phyloP scores from a whole-genome alignment of 2,888 invertebrate species.

The Octodonta nipae region DNA sequence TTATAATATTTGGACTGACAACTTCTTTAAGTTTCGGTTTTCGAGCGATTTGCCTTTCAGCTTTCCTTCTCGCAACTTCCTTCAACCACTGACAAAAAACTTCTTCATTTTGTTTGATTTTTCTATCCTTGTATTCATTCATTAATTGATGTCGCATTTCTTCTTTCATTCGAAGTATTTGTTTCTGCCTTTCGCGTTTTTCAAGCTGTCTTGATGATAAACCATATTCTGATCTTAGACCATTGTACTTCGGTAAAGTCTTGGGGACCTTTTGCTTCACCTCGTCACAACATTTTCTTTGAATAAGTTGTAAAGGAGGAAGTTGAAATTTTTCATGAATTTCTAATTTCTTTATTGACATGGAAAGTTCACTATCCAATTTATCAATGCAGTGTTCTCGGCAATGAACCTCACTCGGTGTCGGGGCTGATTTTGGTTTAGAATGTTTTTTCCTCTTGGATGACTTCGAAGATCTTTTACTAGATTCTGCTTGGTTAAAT shows the following conservation, averaged over 20 bases:
- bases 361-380: conserved; percentile 26
- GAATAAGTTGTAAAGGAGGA: conserved; percentile 29
- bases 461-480: conserved; percentile 6
- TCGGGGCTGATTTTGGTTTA: conserved; percentile 3
- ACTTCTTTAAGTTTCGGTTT: conserved; percentile 8
- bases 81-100: conserved; percentile 43
- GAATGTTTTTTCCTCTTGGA: conserved; percentile 7
- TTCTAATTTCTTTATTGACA: conserved; percentile 26
- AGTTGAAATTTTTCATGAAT: conserved; percentile 26
- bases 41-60: conserved; percentile 4
- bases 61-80: conserved; percentile 23
- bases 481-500: conserved; percentile 1
- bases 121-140: conserved; percentile 28
- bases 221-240: conserved; percentile 42
- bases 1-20: conserved; percentile 19
- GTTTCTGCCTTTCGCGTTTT: conserved; percentile 31
- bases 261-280: conserved; percentile 26
- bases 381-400: conserved; percentile 32
- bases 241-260: conserved; percentile 39
- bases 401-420: conserved; percentile 23
- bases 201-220: conserved; percentile 37
- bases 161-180: conserved; percentile 33
- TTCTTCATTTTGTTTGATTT: conserved; percentile 37
- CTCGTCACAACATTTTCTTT: conserved; percentile 33
- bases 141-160: conserved; percentile 35